phyloP scores from a whole-genome alignment of 53 echinoderm and acorn worm genomes.

The Patiria pectinifera region DNA sequence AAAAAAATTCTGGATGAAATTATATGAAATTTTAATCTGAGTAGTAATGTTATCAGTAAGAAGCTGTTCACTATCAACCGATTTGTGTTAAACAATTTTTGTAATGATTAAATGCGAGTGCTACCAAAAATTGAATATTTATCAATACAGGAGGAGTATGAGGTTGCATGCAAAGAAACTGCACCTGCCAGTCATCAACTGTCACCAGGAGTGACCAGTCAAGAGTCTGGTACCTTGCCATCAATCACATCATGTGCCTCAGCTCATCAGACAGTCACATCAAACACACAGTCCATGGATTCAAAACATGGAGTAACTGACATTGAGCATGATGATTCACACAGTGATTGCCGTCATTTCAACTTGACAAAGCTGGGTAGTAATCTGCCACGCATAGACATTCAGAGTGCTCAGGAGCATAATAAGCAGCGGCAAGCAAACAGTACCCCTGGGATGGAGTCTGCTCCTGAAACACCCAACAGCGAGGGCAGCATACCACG shows the following conservation, averaged over 20 bases:
- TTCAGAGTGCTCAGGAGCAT: slow-evolving; percentile 26
- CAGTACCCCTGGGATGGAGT: slow-evolving; percentile 33
- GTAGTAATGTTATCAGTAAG: no score
- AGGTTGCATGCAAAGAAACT: slow-evolving; percentile 3
- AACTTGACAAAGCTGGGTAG: not conserved
- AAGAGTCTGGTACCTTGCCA: not conserved
- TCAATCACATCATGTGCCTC: slow-evolving; percentile 27
- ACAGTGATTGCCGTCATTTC: not conserved
- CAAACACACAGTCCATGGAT: not conserved
- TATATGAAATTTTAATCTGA: no score
- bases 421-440: slow-evolving; percentile 18
- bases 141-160: slow-evolving; percentile 19
- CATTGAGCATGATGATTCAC: slow-evolving; percentile 13
- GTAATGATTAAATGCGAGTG: no score
- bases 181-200: not conserved
- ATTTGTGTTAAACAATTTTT: no score
- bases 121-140: not conserved
- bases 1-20: no score
- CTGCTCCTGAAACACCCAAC: slow-evolving; percentile 54
- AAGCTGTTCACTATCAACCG: no score
- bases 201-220: not conserved
- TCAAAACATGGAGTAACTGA: not conserved
- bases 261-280: not conserved
- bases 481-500: slow-evolving; percentile 28
- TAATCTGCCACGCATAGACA: slow-evolving; percentile 44